Evolutionary conservation across 2,113 vertebrate genomes (phyloP), one percentile per base, ranked within the genome.

Genomic region (Calyptomena viridis): DNA sequence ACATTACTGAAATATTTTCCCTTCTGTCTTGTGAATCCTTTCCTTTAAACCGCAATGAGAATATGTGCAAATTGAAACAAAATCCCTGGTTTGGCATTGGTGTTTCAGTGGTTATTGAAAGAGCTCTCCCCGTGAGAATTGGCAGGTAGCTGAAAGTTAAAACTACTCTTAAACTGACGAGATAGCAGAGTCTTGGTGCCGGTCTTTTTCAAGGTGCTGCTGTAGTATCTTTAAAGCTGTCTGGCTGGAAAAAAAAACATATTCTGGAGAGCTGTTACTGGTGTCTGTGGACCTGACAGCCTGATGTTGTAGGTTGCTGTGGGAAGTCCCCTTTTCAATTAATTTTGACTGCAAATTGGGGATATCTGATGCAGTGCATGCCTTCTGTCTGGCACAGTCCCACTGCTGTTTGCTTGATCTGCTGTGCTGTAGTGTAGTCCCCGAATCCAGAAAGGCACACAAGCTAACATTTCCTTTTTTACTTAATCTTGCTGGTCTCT

Each of bases 401-500:
- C 6, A 11, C 73, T n/a, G 52, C 94, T 6, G 64, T 90, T 96
- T 62, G 22, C 64, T 79, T 16, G 39, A 40, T 93, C 78, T 56
- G 42, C 53, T 37, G 39, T 67, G 69, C 95, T 94, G 40, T 92
- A 86, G 93, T 50, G 6, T 88, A 90, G 53, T 91, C 80, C 68
- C 63, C 13, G 56, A 59, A 39, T 84, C 90, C 95, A 72, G 85
- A 75, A 62, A 79, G 83, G 92, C 88, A 77, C 90, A 80, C 40
- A 47, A 87, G 94, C 87, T 92, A 93, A 95, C 3, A 3, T 94
- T 96, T 95, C 96, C 90, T 93, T 93, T 92, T 91, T 89, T 83
- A 95, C 72, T 95, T 98, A 97, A 98, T 84, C 90, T 96, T 93
- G 86, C 92, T 91, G 82, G 90, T 94, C 94, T 97, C 94, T 33